Evolutionary conservation across 2,113 vertebrate species (phyloP).

Genomic region (Gnathonemus longibarbis): DNA sequence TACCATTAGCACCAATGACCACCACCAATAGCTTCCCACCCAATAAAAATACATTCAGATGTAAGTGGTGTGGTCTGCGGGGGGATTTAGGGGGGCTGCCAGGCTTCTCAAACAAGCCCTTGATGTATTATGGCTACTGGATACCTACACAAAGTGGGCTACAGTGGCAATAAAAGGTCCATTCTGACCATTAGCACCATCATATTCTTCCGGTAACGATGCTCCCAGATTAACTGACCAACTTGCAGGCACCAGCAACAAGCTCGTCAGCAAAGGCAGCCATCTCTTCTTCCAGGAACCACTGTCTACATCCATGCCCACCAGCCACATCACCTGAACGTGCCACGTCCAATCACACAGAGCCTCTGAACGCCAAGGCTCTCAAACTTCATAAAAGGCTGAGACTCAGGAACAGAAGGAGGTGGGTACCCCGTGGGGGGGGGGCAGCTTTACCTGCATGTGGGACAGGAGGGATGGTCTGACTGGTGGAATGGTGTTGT

Average conservation of each 20-base stretch:
- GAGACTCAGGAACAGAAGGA: not conserved
- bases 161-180: not conserved
- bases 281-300: not conserved
- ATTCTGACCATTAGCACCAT: not conserved
- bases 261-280: not conserved
- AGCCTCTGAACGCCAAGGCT: not conserved
- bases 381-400: not conserved
- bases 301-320: not conserved
- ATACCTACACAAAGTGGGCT: not conserved
- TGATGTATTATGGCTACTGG: not conserved
- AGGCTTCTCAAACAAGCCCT: not conserved
- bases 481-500: not conserved
- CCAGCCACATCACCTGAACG: not conserved
- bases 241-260: not conserved
- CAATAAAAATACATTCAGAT: not conserved
- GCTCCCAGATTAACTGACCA: not conserved
- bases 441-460: slow-evolving; percentile 15
- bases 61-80: not conserved
- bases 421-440: not conserved
- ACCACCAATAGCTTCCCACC: not conserved
- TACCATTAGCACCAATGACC: not conserved
- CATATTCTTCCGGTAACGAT: not conserved
- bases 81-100: not conserved
- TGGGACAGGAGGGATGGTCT: slow-evolving; percentile 42
- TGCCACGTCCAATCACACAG: not conserved